phyloP scores from a whole-genome alignment of 2,113 vertebrate species.

The Galbula dea region DNA sequence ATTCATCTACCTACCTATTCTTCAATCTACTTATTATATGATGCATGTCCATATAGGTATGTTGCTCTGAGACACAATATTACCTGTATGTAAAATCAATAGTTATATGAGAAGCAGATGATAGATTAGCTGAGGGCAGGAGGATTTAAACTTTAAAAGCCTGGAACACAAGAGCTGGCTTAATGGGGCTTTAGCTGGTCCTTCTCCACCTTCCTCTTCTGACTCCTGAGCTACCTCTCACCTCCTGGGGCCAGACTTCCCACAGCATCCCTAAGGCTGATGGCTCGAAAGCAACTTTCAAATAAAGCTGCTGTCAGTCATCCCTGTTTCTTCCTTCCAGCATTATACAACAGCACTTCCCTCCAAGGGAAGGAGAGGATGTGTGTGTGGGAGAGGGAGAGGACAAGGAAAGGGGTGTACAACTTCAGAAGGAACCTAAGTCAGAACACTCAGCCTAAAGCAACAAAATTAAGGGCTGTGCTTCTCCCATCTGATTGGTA shows the following conservation, averaged over 20 bases:
- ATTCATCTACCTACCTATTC: not conserved
- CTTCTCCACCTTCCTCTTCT: conserved; percentile 15
- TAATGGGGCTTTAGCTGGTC: conserved; percentile 35
- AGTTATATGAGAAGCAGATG: not conserved
- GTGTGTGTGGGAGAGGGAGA: not conserved
- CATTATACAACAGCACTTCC: not conserved
- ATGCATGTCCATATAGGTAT: not conserved
- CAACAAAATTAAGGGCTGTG: not conserved
- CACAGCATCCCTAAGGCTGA: not conserved
- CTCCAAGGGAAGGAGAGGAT: not conserved
- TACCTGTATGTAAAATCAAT: not conserved
- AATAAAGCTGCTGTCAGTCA: conserved; percentile 59
- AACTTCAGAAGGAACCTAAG: not conserved
- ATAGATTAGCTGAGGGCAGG: conserved; percentile 9
- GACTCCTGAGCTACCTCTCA: not conserved
- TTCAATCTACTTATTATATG: not conserved
- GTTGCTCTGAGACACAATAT: not conserved
- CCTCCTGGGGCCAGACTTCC: conserved; percentile 44
- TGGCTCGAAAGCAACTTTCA: conserved; percentile 44
- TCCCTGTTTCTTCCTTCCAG: not conserved
- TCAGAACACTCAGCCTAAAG: not conserved
- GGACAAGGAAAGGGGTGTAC: not conserved
- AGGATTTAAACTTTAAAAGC: conserved; percentile 43
- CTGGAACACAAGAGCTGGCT: conserved; percentile 26
- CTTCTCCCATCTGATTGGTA: not conserved